These are phyloP conservation scores for Drosophila mulleri DNA, from an alignment of 2,888 invertebrate species.

Conservation along the genomic window DNA sequence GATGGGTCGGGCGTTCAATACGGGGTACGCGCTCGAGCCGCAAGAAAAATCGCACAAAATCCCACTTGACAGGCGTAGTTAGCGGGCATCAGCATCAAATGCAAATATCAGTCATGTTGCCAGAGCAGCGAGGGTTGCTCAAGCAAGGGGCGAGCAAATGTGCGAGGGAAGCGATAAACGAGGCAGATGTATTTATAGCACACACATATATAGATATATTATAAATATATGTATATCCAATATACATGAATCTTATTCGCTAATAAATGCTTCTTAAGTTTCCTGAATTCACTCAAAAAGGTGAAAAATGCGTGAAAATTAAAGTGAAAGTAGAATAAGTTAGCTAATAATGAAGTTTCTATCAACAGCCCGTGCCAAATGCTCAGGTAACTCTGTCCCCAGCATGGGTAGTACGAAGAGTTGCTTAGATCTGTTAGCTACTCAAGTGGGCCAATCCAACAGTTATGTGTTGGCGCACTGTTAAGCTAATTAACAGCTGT, in stretches of 20 bases:
- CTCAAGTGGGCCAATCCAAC: not conserved
- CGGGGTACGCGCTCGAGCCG: conserved; percentile 66
- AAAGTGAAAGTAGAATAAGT: too few relatives aligned
- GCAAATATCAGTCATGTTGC: conserved; percentile 79
- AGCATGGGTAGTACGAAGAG: not conserved
- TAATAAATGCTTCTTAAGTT: not conserved
- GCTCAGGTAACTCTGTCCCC: not conserved
- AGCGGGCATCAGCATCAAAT: conserved; percentile 79
- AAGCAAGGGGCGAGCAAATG: not conserved
- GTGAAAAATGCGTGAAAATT: not conserved
- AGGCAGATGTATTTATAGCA: too few relatives aligned
- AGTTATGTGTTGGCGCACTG: too few relatives aligned
- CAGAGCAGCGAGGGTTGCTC: conserved; percentile 58
- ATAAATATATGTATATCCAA: too few relatives aligned
- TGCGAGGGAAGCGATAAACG: too few relatives aligned
- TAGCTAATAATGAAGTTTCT: too few relatives aligned
- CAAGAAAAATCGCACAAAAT: conserved; percentile 84
- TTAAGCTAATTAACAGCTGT: not conserved
- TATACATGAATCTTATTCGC: not conserved
- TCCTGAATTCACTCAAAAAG: too few relatives aligned
- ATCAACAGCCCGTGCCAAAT: too few relatives aligned
- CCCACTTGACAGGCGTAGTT: conserved; percentile 84
- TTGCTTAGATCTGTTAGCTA: not conserved
- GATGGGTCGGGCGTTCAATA: conserved; percentile 60
- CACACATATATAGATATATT: too few relatives aligned